Evolutionary conservation across 2,888 invertebrate species (phyloP), one percentile per base, ranked within the genome.

Genomic region (Molanna angustata): DNA sequence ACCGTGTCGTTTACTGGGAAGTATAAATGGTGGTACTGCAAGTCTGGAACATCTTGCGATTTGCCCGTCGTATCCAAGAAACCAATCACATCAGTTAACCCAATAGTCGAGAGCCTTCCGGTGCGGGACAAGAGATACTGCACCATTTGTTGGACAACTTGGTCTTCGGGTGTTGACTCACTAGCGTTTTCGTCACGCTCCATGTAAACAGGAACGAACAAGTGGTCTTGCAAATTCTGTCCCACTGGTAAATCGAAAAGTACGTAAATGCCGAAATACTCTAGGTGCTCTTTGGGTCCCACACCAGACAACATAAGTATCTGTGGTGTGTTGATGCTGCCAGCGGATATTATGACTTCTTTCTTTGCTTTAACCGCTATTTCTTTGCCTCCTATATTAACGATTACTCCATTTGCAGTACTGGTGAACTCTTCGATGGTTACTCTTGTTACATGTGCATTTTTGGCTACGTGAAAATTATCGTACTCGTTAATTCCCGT

Each of bases 221-320:
- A 49, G 61, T 82, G 82, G 62, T 82, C 80, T 60, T 80, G 78
- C 7, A 82, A 67, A 62, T 81, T 80, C 49, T 70, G 63, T 2
- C 79, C 80, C 0, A 79, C 79, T 0, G 71, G 66, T 6, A 73
- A 63, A 59, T 78, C 68, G 33, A 65, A 49, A 11, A 73, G 22
- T 3, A 69, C 64, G 1, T 66, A 52, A 16, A 78, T 74, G 4
- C 67, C 67, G 9, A n/a, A n/a, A n/a, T n/a, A n/a, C n/a, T n/a
- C n/a, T 1, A 78, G 61, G 47, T 74, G 69, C 4, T 64, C 55
- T 52, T 61, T 65, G 0, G 75, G 74, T 1, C 79, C 79, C 11
- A 80, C 66, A 1, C 79, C 79, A 4, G 79, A 80, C 14, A 76
- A 62, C 70, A 78, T 73, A 1, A 80, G 64, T 47, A 80, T 64